Percentiles rank a stretch among this genome's conserved stretches.
phyloP scores from a whole-genome alignment of 2,113 vertebrate species.

The Vulpes lagopus region DNA sequence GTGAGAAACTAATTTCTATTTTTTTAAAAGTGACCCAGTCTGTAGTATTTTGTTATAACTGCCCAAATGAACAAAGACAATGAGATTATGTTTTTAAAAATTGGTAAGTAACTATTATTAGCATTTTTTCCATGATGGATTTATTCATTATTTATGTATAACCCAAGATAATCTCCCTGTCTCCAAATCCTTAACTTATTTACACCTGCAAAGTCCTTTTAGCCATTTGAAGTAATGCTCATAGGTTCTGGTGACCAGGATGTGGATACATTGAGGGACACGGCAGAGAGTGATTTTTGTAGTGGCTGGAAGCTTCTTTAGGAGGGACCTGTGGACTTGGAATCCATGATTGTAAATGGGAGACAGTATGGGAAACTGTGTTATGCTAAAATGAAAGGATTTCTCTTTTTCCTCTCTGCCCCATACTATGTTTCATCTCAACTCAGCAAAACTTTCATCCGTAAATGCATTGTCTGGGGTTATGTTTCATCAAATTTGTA shows the following conservation, averaged over 20 bases:
- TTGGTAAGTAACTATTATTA: not conserved
- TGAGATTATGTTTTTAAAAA: not conserved
- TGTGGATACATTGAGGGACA: fast-evolving
- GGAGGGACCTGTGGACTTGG: not conserved
- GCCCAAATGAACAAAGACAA: not conserved
- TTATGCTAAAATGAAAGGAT: not conserved
- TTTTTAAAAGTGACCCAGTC: not conserved
- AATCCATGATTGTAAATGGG: not conserved
- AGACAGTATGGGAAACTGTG: not conserved
- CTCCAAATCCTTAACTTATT: not conserved
- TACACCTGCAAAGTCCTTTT: not conserved
- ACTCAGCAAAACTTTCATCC: not conserved
- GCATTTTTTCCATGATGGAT: not conserved
- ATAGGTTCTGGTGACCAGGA: not conserved
- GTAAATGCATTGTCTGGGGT: not conserved
- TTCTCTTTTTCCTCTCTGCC: not conserved
- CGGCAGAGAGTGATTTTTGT: not conserved
- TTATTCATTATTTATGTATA: not conserved
- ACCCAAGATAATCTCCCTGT: not conserved
- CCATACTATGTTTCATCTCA: not conserved
- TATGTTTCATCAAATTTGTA: not conserved
- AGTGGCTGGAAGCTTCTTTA: not conserved
- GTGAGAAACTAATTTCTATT: not conserved
- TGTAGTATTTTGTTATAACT: not conserved
- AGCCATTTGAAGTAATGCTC: not conserved